These are phyloP conservation scores for Coreoperca whiteheadi DNA, from an alignment of 2,113 vertebrate species.

Conservation along the genomic window DNA sequence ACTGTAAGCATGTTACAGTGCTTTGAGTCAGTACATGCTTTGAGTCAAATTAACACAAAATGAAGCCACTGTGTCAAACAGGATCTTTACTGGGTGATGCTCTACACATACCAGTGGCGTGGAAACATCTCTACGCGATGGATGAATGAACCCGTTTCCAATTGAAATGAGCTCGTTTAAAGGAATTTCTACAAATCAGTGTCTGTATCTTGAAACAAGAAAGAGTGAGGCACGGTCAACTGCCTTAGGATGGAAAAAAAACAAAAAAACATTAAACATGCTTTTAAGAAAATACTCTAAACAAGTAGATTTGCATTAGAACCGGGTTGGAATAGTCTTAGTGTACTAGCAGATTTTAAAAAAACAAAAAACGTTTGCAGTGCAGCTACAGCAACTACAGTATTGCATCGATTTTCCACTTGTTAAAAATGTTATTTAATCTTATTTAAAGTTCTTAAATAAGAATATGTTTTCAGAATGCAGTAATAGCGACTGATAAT, in stretches of 20 bases:
- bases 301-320: background rate
- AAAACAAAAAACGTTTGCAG: no score
- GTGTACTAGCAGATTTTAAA: background rate
- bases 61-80: slow-evolving; percentile 40
- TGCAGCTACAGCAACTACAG: background rate
- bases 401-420: background rate
- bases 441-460: no score
- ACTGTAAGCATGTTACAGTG: slow-evolving; percentile 22
- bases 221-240: background rate
- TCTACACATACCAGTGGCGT: background rate
- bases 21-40: no score
- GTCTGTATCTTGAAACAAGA: background rate
- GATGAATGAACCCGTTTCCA: background rate
- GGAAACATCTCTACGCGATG: slow-evolving; percentile 22
- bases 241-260: background rate
- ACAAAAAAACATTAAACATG: no score
- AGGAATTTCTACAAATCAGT: background rate
- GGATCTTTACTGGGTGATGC: slow-evolving; percentile 29
- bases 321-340: background rate
- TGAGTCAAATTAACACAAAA: slow-evolving; percentile 32
- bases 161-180: background rate
- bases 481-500: background rate
- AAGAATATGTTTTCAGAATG: background rate
- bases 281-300: background rate
- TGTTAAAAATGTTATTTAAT: no score